Conservation (phyloP, 2,888 invertebrate genomes). For the Artemia sp. region DNA sequence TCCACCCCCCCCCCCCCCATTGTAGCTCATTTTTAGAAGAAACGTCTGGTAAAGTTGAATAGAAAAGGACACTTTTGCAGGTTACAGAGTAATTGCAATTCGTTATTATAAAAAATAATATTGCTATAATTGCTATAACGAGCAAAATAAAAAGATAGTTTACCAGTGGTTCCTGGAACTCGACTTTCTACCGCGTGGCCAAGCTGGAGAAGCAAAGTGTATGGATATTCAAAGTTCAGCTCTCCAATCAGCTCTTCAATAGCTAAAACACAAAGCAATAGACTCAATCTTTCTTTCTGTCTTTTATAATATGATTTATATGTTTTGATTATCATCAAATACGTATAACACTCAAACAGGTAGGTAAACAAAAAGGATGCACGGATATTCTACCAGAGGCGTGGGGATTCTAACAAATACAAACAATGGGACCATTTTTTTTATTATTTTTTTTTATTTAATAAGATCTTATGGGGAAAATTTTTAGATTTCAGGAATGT, state of each 20-base stretch:
- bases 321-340: background rate
- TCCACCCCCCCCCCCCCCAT: too few relatives aligned
- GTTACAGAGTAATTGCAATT: too few relatives aligned
- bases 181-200: conserved; percentile 42
- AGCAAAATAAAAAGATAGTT: conserved; percentile 24
- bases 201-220: conserved; percentile 26
- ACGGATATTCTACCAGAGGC: conserved; percentile 24
- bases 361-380: conserved; percentile 35
- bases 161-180: conserved; percentile 29
- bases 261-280: conserved; percentile 16
- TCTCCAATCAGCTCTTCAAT: background rate
- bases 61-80: too few relatives aligned
- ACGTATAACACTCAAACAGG: conserved; percentile 28
- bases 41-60: too few relatives aligned
- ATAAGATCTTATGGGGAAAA: too few relatives aligned
- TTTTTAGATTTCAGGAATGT: too few relatives aligned
- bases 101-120: too few relatives aligned
- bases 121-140: conserved; percentile 28
- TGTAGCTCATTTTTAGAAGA: too few relatives aligned
- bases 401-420: conserved; percentile 7
- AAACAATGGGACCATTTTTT: background rate
- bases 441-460: background rate
- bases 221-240: conserved; percentile 24
- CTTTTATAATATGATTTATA: too few relatives aligned
- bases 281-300: too few relatives aligned